These are phyloP conservation scores for Tympanoctomys barrerae DNA, from an alignment of 2,797 vertebrate species.

Conservation along the genomic window DNA sequence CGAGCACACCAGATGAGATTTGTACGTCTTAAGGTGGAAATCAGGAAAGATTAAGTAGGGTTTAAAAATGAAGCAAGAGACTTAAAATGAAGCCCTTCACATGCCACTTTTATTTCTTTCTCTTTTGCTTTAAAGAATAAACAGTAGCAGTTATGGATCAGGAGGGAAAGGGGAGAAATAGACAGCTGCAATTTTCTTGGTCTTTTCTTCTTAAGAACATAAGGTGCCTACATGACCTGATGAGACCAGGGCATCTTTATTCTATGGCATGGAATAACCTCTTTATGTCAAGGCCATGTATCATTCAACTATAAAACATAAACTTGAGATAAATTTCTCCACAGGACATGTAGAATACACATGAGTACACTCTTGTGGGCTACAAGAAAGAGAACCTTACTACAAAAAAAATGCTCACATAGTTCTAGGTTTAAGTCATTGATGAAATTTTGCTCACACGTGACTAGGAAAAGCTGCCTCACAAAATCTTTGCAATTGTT, in stretches of 20 bases:
- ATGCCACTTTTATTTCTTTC: background rate
- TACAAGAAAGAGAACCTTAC: background rate
- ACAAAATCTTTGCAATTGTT: constrained; percentile 16
- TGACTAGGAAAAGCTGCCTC: background rate
- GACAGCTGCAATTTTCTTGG: background rate
- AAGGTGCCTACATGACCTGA: background rate
- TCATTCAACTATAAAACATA: background rate
- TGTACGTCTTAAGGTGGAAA: constrained; percentile 27
- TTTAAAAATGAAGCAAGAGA: constrained; percentile 53
- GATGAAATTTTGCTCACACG: background rate
- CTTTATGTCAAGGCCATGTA: background rate
- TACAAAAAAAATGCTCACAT: background rate
- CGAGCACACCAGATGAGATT: background rate
- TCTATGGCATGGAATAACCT: background rate
- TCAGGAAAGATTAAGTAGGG: constrained; percentile 7
- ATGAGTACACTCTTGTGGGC: background rate
- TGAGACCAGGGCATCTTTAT: background rate
- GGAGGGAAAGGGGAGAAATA: background rate
- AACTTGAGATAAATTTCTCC: background rate
- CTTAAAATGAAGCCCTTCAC: constrained; percentile 47
- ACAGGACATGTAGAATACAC: background rate
- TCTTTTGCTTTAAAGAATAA: background rate
- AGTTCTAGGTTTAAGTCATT: background rate
- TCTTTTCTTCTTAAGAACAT: too few relatives aligned
- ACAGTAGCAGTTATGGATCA: background rate